Base-by-base conservation (phyloP, 2,888 invertebrate species). In the Hirtodrosophila trivittata region DNA sequence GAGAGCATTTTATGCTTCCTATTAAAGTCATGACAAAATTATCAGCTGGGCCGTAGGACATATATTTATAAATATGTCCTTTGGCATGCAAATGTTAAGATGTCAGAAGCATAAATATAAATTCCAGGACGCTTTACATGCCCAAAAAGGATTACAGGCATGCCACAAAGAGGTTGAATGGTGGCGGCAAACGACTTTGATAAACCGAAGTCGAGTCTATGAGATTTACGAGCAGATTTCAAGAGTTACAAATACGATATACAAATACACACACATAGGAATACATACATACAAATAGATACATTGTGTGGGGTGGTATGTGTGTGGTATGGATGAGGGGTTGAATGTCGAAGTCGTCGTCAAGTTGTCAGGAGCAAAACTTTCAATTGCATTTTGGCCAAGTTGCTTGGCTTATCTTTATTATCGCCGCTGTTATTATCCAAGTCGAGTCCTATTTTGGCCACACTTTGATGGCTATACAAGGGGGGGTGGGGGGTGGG, bases 301-400 rank as follows among this genome's bases (percentile, higher is more conserved):
- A n/a, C n/a, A 28, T 28, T 39, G 39, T 39, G 41, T 26, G 12
- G 21, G 26, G 12, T 21, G 1, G 25, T 41, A 18, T 21, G 25
- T 41, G 41, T 41, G 12, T n/a, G n/a, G n/a, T 39, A 13, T 8
- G 35, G 7, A 35, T 13, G 8, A 9, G 35, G 9, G 28, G 7
- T 28, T 28, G 28, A 7, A 9, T 9, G 28, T 41, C 50, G 32
- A 52, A 39, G 66, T 41, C 45, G 51, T 50, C 56, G 50, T 64
- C 64, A 51, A 65, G 65, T 63, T 60, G 65, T 62, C 56, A 64
- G 73, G 39, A 55, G 66, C 57, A 50, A 62, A 76, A 76, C 68
- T 81, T 71, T 80, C 81, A 77, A 84, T 84, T 77, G 82, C 77
- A 81, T 68, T 77, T 77, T 38, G 71, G 62, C 57, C 78, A 75